Evolutionary conservation across 2,113 vertebrate genomes (phyloP).

Genomic region (Tachysurus fulvidraco): DNA sequence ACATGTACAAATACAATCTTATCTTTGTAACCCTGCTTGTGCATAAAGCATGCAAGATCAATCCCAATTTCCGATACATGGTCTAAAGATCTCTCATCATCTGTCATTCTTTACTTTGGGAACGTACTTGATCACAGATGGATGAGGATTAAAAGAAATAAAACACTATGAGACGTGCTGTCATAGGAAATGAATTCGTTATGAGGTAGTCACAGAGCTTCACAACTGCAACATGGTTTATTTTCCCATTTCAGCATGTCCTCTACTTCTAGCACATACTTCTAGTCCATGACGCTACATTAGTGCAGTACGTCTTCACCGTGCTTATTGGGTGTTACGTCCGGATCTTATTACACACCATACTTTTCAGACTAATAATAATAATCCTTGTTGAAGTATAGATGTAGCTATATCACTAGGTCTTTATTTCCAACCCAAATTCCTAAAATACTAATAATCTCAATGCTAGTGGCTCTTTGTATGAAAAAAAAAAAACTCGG

Average conservation of each 20-base stretch:
- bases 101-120: not conserved
- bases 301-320: not conserved
- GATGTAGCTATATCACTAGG: slow-evolving; percentile 10
- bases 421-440: slow-evolving; percentile 24
- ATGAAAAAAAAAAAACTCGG: not conserved
- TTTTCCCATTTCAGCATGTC: not conserved
- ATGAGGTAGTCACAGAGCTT: not conserved
- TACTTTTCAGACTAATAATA: slow-evolving; percentile 12
- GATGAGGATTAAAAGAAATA: not conserved
- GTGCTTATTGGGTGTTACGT: not conserved
- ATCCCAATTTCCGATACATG: not conserved
- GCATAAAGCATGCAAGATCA: not conserved
- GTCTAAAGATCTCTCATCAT: not conserved
- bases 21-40: not conserved
- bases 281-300: not conserved
- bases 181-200: not conserved
- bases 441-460: slow-evolving; percentile 28
- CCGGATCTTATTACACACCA: slow-evolving; percentile 16
- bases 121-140: not conserved
- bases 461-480: slow-evolving; percentile 16
- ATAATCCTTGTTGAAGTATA: slow-evolving; percentile 39
- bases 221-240: not conserved
- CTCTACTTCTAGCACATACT: not conserved
- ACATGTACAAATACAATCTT: not conserved
- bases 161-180: not conserved